A percentile compares a stretch with the other conserved stretches of the same genome.
Conservation (phyloP, 37 sponge, comb jelly and placozoan species). For the Oscarella lobularis region DNA sequence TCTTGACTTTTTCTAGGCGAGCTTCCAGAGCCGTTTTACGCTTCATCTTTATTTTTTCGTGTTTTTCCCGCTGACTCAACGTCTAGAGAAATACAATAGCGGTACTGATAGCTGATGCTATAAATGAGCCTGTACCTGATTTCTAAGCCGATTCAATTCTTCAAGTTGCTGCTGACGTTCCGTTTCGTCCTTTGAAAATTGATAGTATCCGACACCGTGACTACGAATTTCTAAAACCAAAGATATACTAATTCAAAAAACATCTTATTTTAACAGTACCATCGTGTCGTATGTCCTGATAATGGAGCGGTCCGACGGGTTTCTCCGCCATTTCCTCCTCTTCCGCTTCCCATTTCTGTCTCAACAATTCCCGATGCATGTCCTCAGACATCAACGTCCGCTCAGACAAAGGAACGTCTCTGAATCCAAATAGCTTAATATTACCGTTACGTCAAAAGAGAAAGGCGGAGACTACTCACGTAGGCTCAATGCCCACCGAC, state of each 20-base stretch:
- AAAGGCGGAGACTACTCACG: background rate
- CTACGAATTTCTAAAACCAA: slow-evolving; percentile 42
- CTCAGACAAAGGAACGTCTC: background rate
- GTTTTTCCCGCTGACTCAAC: slow-evolving; percentile 37
- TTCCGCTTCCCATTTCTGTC: slow-evolving; percentile 26
- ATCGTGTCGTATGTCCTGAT: slow-evolving; percentile 39
- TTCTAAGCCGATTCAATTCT: slow-evolving; percentile 32
- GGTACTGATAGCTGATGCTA: too few species aligned
- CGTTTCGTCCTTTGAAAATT: slow-evolving; percentile 59
- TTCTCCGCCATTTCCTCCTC: slow-evolving; percentile 19
- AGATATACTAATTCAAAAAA: background rate
- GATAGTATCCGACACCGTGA: slow-evolving; percentile 83
- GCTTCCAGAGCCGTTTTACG: slow-evolving; percentile 44
- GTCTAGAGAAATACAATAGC: slow-evolving; percentile 37
- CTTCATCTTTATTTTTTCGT: slow-evolving; percentile 40
- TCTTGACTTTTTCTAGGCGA: slow-evolving; percentile 48
- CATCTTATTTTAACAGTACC: slow-evolving; percentile 30
- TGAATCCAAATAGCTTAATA: background rate
- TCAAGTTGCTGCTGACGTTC: slow-evolving; percentile 65
- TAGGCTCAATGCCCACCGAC: background rate
- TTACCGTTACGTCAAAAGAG: background rate
- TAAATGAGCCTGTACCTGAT: too few species aligned
- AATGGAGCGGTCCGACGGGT: slow-evolving; percentile 53
- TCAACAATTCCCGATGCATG: slow-evolving; percentile 42
- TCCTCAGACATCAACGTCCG: slow-evolving; percentile 43